Conservation (phyloP, 2,797 vertebrate genomes). For the Ciconia nigra region DNA sequence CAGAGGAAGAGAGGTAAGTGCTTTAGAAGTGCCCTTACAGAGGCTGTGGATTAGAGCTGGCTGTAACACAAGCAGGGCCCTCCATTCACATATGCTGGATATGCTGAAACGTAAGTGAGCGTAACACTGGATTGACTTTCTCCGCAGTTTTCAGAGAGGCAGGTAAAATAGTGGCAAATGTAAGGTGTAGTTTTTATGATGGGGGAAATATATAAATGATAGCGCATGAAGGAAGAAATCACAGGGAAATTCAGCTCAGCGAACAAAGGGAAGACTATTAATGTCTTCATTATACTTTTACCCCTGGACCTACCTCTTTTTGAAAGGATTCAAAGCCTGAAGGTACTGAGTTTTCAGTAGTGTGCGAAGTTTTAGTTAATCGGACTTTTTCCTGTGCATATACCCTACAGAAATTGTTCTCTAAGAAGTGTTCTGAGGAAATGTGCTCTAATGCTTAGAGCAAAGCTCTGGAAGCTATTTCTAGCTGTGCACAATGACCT, state of each 20-base stretch:
- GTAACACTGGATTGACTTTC: background rate
- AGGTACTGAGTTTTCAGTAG: background rate
- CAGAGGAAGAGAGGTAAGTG: background rate
- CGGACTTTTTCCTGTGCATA: background rate
- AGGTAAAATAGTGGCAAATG: background rate
- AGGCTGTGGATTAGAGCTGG: background rate
- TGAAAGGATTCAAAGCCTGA: conserved; percentile 7
- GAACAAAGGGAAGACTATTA: background rate
- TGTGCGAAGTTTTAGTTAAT: background rate
- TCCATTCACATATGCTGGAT: background rate
- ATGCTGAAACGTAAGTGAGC: background rate
- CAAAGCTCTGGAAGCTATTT: conserved; percentile 41
- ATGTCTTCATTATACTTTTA: background rate
- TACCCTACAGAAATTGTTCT: background rate
- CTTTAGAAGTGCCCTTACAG: background rate
- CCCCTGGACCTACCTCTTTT: background rate
- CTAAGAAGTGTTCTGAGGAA: background rate
- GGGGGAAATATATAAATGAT: background rate
- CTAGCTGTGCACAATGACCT: background rate
- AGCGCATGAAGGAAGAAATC: background rate
- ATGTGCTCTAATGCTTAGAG: background rate
- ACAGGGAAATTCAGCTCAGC: background rate
- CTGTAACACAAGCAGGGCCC: background rate
- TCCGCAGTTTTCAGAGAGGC: background rate
- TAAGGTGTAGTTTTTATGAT: background rate